A percentile compares a stretch with the other conserved stretches of the same genome.
phyloP scores from a whole-genome alignment of 2,797 vertebrate species.

The Chloroceryle amazona region DNA sequence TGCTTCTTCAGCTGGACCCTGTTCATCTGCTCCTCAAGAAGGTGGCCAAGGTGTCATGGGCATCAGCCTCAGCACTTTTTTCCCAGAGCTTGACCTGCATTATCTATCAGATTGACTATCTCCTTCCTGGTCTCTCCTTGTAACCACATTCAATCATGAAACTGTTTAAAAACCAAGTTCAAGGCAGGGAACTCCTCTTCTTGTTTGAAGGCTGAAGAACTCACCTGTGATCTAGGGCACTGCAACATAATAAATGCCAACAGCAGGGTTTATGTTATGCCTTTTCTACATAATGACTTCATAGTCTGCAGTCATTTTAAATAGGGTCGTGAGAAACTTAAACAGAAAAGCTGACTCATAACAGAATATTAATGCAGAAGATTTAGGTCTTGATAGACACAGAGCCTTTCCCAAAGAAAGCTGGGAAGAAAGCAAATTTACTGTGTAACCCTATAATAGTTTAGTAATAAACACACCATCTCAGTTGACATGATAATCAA shows the following conservation, averaged over 20 bases:
- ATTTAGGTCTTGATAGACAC: not conserved
- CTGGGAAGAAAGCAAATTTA: not conserved
- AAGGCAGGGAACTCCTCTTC: not conserved
- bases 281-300: not conserved
- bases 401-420: not conserved
- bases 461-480: not conserved
- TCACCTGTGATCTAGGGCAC: not conserved
- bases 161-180: not conserved
- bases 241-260: accelerated
- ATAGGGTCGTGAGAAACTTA: not conserved
- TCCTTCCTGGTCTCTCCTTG: not conserved
- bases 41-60: not conserved
- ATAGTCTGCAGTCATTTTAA: not conserved
- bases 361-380: not conserved
- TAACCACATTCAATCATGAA: not conserved
- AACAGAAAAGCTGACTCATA: not conserved
- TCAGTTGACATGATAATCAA: not conserved
- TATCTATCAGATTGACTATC: not conserved
- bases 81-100: not conserved
- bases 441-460: not conserved
- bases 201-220: not conserved
- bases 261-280: not conserved
- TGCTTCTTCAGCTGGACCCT: not conserved
- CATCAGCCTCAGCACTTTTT: not conserved
- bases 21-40: not conserved